Evolutionary conservation across 30 jellyfish, hydroid and myxozoan species (phyloP).

Genomic region (Aurelia sp.): DNA sequence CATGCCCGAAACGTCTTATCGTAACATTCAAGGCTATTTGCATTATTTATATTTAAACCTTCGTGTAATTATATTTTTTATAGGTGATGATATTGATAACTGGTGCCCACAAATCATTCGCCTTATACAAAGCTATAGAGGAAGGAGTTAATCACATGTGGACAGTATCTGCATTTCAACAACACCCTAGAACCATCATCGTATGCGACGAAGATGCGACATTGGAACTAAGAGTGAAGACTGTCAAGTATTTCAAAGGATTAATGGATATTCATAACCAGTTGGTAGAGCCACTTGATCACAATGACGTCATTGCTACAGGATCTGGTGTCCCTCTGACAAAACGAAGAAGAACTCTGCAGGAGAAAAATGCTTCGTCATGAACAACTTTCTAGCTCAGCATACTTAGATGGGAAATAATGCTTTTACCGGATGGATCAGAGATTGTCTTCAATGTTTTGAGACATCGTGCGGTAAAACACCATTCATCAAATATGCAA

Average conservation of each 20-base stretch:
- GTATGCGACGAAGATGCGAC: conserved; percentile 98
- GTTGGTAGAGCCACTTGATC: conserved; percentile 73
- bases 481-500: too few species aligned
- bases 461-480: too few species aligned
- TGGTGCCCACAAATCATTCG: conserved; percentile 94
- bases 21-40: too few species aligned
- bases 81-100: conserved; percentile 97
- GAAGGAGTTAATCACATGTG: conserved; percentile 99
- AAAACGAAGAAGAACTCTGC: conserved; percentile 47
- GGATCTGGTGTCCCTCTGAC: conserved; percentile 69
- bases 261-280: conserved; percentile 88
- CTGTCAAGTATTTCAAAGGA: conserved; percentile 97
- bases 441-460: too few species aligned
- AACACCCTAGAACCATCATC: conserved; percentile 87
- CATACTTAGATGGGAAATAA: too few species aligned
- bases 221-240: conserved; percentile 88
- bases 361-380: not conserved
- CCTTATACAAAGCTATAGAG: conserved; percentile 90
- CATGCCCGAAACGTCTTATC: too few species aligned
- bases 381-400: too few species aligned
- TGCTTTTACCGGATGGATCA: too few species aligned
- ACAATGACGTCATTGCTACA: conserved; percentile 45
- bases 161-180: conserved; percentile 99
- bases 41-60: too few species aligned
- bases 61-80: too few species aligned